Evolutionary conservation across 2,797 vertebrate species (phyloP).

Genomic region (Todus mexicanus): DNA sequence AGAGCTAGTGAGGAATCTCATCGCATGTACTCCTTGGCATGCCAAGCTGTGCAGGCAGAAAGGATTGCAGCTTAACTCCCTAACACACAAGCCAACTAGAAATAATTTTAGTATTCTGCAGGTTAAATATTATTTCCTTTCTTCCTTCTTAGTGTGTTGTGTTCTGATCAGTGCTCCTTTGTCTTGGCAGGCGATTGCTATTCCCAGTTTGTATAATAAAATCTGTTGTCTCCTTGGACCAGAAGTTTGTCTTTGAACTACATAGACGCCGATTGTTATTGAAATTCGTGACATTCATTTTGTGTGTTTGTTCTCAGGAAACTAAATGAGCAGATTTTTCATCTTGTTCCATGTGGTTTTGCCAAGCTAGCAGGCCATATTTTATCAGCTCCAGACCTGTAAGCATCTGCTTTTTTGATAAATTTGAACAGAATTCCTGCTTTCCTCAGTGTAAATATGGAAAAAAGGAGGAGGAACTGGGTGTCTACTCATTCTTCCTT

Average conservation of each 20-base stretch:
- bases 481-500: neutral
- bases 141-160: neutral
- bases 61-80: neutral
- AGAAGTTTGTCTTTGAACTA: conserved; percentile 29
- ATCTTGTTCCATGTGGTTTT: neutral
- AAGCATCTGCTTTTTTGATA: neutral
- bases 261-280: neutral
- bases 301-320: conserved; percentile 39
- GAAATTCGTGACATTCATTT: conserved; percentile 32
- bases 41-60: accelerated
- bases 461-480: neutral
- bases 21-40: accelerated
- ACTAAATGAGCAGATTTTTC: conserved; percentile 35
- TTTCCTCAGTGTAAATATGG: neutral
- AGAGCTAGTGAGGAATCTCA: neutral
- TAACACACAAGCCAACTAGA: neutral
- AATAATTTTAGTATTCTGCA: neutral
- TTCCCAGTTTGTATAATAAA: conserved; percentile 41
- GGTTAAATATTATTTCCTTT: neutral
- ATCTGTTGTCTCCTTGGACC: conserved; percentile 40
- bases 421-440: neutral
- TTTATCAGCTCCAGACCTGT: neutral
- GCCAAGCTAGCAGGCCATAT: neutral
- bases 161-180: neutral
- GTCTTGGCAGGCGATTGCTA: neutral